phyloP scores from a whole-genome alignment of 2,113 vertebrate species.

The Porphyrio hochstetteri region DNA sequence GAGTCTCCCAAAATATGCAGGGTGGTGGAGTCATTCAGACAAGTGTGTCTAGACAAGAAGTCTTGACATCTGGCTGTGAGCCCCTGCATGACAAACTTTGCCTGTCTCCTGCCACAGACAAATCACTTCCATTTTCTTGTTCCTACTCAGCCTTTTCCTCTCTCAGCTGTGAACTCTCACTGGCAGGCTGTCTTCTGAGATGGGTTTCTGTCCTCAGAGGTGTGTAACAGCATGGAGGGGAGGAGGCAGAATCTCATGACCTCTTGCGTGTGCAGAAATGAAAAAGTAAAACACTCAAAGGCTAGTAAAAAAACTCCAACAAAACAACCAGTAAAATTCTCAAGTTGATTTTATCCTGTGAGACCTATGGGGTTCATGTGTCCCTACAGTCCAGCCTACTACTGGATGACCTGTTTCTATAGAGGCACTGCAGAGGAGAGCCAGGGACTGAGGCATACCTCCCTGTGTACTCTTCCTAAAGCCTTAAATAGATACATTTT shows the following conservation, averaged over 20 bases:
- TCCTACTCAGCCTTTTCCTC: neutral
- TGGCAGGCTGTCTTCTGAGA: neutral
- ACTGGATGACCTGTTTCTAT: neutral
- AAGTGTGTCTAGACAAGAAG: neutral
- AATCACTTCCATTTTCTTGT: neutral
- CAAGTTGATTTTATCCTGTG: neutral
- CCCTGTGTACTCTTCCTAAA: neutral
- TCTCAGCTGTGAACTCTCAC: neutral
- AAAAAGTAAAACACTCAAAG: neutral
- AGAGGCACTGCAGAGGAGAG: neutral
- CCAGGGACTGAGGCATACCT: neutral
- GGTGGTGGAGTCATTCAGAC: neutral
- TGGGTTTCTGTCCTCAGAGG: neutral
- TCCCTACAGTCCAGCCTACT: neutral
- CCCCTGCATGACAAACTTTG: neutral
- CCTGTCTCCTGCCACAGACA: neutral
- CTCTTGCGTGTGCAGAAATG: neutral
- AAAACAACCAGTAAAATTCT: neutral
- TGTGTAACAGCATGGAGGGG: neutral
- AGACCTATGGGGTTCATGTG: neutral
- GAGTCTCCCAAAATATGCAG: neutral
- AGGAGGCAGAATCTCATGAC: neutral
- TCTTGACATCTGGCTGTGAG: neutral
- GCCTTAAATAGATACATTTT: neutral
- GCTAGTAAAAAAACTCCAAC: neutral